Evolutionary conservation across 1,140 invertebrate species (phyloP), one percentile per base, ranked within the genome.

Genomic region (Ips nitidus): DNA sequence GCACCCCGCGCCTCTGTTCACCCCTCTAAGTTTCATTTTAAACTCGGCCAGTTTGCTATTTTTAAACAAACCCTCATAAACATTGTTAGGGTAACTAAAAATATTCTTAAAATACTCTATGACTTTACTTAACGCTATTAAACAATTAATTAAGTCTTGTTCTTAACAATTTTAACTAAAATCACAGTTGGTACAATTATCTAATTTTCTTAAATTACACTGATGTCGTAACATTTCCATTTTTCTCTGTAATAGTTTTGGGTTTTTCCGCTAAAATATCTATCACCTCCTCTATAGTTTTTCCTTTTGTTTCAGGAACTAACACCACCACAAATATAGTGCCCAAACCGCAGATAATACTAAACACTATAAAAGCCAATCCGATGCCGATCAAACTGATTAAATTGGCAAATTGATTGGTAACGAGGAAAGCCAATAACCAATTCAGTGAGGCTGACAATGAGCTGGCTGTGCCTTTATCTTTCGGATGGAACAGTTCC

Each of bases 321-420:
- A 60, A 71, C 59, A 74, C 53, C 45, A 87, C 73, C 2, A 84
- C 72, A 55, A 85, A 81, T 2, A 84, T 80, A 0, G 84, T 74
- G 38, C 91, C 85, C 0, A 87, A 38, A 4, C 89, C 81, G 50
- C 90, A 90, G 77, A 88, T 88, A 1, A 84, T 83, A 7, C 88
- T 82, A 78, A 96, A 96, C 38, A 94, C 81, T 86, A 89, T 93
- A 82, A 93, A 95, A 1, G 88, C 87, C 2, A 83, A 85, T 74
- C 90, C 88, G 45, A 85, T 84, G 7, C 89, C 90, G 3, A 94
- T 80, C 0, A 81, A 80, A 0, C 80, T 70, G 0, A 82, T 78
- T 2, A 95, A 77, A 0, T 84, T 79, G 1, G 81, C 81, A 79
- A 92, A 94, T 74, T 86, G 88, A 73, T 89, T 89, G 1, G 93